These are phyloP conservation scores for Pristiophorus japonicus DNA, from an alignment of 2,113 vertebrate genomes.

Conservation along the genomic window DNA sequence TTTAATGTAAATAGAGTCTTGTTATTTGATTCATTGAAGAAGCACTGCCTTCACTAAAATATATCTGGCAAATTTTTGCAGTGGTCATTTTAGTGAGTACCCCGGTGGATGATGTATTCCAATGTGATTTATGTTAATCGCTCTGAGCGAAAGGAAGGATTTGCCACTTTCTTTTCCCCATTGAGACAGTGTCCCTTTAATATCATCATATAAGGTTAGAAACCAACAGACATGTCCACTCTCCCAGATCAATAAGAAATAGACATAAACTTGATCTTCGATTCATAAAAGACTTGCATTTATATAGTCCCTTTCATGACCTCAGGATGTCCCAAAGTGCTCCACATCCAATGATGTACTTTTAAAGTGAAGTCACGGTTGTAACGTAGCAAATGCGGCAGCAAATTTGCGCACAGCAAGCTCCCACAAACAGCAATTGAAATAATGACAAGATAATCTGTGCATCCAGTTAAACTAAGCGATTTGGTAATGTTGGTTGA, in stretches of 20 bases:
- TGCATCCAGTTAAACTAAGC: not conserved
- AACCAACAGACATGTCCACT: no score
- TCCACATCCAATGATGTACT: not conserved
- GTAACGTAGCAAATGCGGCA: not conserved
- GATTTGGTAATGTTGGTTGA: not conserved
- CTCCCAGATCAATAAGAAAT: no score
- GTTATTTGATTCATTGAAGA: not conserved
- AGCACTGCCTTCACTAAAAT: not conserved
- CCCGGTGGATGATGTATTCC: not conserved
- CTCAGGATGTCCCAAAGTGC: not conserved
- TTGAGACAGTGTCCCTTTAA: not conserved
- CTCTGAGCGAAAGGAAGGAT: not conserved
- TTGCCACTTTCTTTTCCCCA: no score
- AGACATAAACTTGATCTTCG: no score
- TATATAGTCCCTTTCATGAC: not conserved
- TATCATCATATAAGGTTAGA: not conserved
- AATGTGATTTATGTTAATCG: not conserved
- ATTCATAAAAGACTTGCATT: no score
- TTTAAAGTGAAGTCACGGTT: not conserved
- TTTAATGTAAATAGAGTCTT: not conserved
- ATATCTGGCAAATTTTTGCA: not conserved
- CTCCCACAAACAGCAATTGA: not conserved
- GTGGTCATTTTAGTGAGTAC: not conserved
- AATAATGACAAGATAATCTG: not conserved
- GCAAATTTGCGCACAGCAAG: no score